phyloP scores from a whole-genome alignment of 1,140 invertebrate genomes.

The Hermetia illucens region DNA sequence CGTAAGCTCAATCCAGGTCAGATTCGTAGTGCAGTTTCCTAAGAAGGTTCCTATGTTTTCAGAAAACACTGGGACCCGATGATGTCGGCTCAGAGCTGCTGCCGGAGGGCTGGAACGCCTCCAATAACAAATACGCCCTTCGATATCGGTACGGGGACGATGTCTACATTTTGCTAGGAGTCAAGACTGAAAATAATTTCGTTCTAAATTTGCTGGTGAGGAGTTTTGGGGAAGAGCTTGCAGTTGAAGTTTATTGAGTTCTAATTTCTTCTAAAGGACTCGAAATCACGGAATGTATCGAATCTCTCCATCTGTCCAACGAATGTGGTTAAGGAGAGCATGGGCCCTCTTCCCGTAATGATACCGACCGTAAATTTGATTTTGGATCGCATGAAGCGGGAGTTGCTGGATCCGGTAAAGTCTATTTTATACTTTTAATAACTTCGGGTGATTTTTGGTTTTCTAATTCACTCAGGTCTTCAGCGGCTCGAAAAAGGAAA shows the following conservation, averaged over 20 bases:
- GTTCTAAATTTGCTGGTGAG: conserved; percentile 51
- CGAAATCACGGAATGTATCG: conserved; percentile 25
- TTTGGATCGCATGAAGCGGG: conserved; percentile 29
- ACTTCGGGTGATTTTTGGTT: not conserved
- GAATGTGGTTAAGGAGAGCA: conserved; percentile 22
- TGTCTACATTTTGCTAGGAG: conserved; percentile 50
- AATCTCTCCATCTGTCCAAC: conserved; percentile 31
- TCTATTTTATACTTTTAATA: not conserved
- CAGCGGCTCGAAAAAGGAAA: conserved; percentile 16
- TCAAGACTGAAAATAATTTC: conserved; percentile 43
- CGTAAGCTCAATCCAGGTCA: conserved; percentile 30
- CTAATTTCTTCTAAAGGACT: conserved; percentile 25
- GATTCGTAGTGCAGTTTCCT: conserved; percentile 5
- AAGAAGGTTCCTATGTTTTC: conserved; percentile 15
- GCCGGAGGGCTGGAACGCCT: conserved; percentile 52
- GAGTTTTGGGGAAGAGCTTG: too few relatives aligned
- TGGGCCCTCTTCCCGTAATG: conserved; percentile 29
- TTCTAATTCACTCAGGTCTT: conserved; percentile 12
- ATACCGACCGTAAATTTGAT: conserved; percentile 32
- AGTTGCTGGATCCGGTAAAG: conserved; percentile 32
- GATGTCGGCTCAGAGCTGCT: conserved; percentile 50
- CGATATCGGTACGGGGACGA: conserved; percentile 48
- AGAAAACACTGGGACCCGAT: conserved; percentile 43
- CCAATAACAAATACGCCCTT: conserved; percentile 40
- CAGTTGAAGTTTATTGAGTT: conserved; percentile 4